Base-by-base conservation (phyloP, 1,140 invertebrate genomes). In the Drosophila takahashii region DNA sequence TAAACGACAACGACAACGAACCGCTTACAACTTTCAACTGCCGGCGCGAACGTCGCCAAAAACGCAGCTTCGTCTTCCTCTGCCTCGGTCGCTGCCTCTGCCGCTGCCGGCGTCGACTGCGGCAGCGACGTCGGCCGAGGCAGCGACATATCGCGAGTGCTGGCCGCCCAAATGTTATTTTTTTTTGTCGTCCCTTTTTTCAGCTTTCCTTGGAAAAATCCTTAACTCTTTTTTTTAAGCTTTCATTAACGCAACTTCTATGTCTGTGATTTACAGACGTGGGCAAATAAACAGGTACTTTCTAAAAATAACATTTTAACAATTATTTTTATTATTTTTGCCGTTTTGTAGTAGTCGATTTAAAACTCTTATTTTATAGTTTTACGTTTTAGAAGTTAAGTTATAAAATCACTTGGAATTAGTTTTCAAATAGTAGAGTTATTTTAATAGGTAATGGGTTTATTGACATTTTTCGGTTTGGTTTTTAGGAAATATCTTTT, bases 21-120 rank as follows among this genome's bases (percentile, higher is more conserved):
- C 79, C 53, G 75, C 81, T 83, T 81, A 83, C 79, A 80, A 79
- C 81, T 83, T 81, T 78, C 79, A 80, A 79, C 61, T 76, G 77
- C 58, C 71, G 78, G 54, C 58, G 54, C 58, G 29, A 61, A 66
- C 44, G 57, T 45, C 69, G 56, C 44, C 62, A 64, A 66, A 70
- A 62, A 45, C 71, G 64, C 54, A 76, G 77, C 78, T 81, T 81
- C 65, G 65, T 77, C 22, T 27, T 47, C 26, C 45, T 27, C 67
- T 59, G 66, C 27, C 41, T 39, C 37, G 15, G 22, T 27, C 45
- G 26, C 26, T 27, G 39, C 22, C 16, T 29, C 57, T 34, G 61
- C 32, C 18, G 39, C 58, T 47, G 61, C n/a, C 27, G 10, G 4
- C 58, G 59, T 16, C 27, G 29, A 65, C 60, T 2, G 47, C 53